Evolutionary conservation across 2,113 vertebrate genomes (phyloP), one percentile per base, ranked within the genome.

Genomic region (Oryzias celebensis): DNA sequence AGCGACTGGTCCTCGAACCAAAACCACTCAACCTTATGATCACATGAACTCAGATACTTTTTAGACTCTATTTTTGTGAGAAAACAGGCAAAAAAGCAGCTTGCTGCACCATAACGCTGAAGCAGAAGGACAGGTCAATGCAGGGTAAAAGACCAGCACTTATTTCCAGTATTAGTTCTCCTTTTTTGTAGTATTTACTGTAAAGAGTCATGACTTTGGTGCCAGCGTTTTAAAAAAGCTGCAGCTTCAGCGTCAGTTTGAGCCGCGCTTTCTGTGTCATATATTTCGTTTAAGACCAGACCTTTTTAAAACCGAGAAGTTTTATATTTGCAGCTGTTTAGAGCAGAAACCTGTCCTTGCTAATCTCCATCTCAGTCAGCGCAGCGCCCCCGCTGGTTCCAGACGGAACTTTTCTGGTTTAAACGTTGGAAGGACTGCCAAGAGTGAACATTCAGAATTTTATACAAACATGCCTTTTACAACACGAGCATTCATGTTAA

Each of bases 391-490:
- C 36, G 36, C 36, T 36, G 36, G 64, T 73, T 76, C 52, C 58
- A 68, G 58, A 52, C 72, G 59, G 56, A 80, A 69, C 17, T 26
- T 15, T 24, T 36, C 31, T 36, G 31, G 31, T 8, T 36, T 36
- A 4, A 10, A 36, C 31, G 7, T 28, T 2, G 31, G 17, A 60
- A 69, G 77, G 57, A 73, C 67, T 87, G 83, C 82, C 83, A 82
- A 83, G 69, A 85, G 84, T 82, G 88, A 79, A 83, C 75, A 82
- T 77, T 74, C 59, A 51, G 72, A 81, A 75, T 90, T 92, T 92
- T 92, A 78, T 91, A 92, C 84, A 71, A 72, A 87, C 81, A 84
- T 87, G 89, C 85, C 87, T 92, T 91, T 92, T 88, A 86, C 83
- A 82, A 84, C 68, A 72, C 50, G 67, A 82, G 82, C 62, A 82